Conservation (phyloP, 2,888 invertebrate genomes). For the Ichneumoninae sp. region DNA sequence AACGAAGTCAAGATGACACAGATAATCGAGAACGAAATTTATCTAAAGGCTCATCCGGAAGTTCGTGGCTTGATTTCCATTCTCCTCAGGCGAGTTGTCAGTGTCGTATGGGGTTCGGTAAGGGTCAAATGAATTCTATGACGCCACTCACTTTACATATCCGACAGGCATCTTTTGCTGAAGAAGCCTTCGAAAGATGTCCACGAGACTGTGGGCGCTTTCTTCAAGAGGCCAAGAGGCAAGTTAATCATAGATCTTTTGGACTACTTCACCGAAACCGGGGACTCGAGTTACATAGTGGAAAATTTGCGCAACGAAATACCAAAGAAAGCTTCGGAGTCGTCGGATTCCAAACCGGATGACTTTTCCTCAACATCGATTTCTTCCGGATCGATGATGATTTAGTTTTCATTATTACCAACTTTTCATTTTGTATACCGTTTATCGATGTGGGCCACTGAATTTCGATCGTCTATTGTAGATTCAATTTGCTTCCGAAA, state of each 20-base stretch:
- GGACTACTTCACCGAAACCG: conserved; percentile 66
- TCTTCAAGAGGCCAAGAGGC: conserved; percentile 72
- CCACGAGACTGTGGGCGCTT: conserved; percentile 72
- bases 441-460: not conserved
- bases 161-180: conserved; percentile 69
- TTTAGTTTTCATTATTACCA: not conserved
- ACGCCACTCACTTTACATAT: conserved; percentile 43
- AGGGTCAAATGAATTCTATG: conserved; percentile 41
- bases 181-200: conserved; percentile 66
- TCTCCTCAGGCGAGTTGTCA: conserved; percentile 71
- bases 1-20: conserved; percentile 68
- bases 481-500: not conserved
- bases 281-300: conserved; percentile 56
- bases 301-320: conserved; percentile 66
- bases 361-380: not conserved
- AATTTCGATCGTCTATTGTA: not conserved
- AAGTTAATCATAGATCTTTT: conserved; percentile 71
- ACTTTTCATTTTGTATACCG: not conserved
- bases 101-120: not conserved
- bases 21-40: conserved; percentile 72
- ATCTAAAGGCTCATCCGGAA: conserved; percentile 75
- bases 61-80: conserved; percentile 72
- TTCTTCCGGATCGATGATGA: conserved; percentile 14
- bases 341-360: conserved; percentile 4
- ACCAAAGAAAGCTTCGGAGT: conserved; percentile 12